These are phyloP conservation scores for Trachythela sp. DNA, from an alignment of 64 coral and sea anemone genomes.

Conservation along the genomic window DNA sequence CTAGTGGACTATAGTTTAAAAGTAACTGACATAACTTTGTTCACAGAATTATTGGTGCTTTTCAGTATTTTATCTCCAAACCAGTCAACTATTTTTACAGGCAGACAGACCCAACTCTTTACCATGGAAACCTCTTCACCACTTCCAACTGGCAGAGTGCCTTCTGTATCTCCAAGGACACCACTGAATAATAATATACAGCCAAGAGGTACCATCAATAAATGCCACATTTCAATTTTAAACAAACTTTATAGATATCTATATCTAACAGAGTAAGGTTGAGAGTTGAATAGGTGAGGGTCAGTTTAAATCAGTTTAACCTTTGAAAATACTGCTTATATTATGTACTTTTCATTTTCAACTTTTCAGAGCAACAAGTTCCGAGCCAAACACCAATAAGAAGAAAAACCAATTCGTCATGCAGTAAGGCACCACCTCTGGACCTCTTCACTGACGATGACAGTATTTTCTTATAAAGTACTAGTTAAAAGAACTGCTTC, in stretches of 20 bases:
- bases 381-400: neutral
- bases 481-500: too few species aligned
- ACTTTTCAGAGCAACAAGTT: neutral
- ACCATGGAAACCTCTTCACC: neutral
- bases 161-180: neutral
- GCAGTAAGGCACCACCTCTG: neutral
- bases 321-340: too few species aligned
- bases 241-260: neutral
- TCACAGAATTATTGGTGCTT: too few species aligned
- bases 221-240: neutral
- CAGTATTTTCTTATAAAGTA: neutral
- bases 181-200: neutral
- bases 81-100: neutral
- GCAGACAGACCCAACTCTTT: neutral
- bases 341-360: too few species aligned
- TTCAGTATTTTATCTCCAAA: too few species aligned
- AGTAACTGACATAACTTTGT: too few species aligned
- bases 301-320: too few species aligned
- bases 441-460: neutral
- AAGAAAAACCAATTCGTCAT: neutral
- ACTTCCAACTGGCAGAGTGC: neutral
- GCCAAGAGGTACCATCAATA: neutral
- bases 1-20: too few species aligned
- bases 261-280: too few species aligned
- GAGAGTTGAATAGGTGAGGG: too few species aligned